Percentiles rank a stretch among this genome's conserved stretches.
Evolutionary conservation across 1,140 invertebrate species (phyloP).

Genomic region (Diorhabda carinulata): DNA sequence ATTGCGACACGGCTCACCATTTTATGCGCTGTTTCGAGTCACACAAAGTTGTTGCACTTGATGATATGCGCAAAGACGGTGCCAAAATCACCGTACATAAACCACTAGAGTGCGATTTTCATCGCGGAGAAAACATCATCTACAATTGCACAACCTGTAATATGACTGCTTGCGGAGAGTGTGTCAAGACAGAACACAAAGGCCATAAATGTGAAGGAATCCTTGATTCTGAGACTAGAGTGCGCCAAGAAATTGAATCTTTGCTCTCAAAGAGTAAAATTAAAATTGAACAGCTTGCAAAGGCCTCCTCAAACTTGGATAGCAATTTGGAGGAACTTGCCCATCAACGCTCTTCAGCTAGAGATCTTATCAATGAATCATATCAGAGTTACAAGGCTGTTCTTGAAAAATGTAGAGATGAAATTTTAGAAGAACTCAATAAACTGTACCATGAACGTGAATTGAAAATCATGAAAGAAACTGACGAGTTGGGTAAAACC

Average conservation of each 20-base stretch:
- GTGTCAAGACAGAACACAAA: conserved; percentile 73
- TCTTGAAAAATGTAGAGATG: conserved; percentile 53
- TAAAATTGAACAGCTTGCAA: conserved; percentile 71
- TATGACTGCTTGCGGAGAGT: conserved; percentile 78
- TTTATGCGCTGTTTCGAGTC: conserved; percentile 93
- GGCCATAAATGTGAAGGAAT: conserved; percentile 76
- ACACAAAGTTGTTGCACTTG: conserved; percentile 82
- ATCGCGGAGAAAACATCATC: conserved; percentile 72
- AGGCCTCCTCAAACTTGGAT: conserved; percentile 66
- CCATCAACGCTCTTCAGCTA: conserved; percentile 80
- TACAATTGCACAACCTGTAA: conserved; percentile 79
- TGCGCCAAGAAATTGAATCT: conserved; percentile 69
- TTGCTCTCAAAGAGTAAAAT: conserved; percentile 68
- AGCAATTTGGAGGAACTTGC: conserved; percentile 80
- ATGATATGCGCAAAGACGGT: conserved; percentile 75
- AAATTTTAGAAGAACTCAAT: conserved; percentile 70
- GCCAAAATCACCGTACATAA: conserved; percentile 74
- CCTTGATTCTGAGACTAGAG: conserved; percentile 65
- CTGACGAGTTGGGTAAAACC: conserved; percentile 68
- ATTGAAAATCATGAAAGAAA: conserved; percentile 64
- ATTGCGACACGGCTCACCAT: conserved; percentile 91
- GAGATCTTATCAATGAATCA: conserved; percentile 77
- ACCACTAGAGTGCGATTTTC: conserved; percentile 72
- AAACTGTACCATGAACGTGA: conserved; percentile 78
- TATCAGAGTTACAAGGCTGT: conserved; percentile 53